Evolutionary conservation across 1,140 invertebrate species (phyloP).

Genomic region (Magallana gigas): DNA sequence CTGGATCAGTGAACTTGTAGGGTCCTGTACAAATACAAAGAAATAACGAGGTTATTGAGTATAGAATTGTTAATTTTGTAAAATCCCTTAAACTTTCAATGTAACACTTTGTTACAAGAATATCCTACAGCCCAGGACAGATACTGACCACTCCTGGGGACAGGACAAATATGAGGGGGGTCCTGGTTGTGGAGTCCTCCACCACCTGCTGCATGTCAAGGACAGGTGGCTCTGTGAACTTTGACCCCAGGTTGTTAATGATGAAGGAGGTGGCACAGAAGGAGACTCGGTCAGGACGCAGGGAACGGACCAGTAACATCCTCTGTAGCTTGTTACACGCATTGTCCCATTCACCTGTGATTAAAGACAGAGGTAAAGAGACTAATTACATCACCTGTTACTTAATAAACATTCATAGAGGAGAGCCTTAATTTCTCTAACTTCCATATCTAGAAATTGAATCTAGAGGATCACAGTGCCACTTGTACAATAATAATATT

Average conservation of each 20-base stretch:
- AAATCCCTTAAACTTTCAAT: no score
- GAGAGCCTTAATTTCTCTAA: no score
- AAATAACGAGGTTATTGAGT: neutral
- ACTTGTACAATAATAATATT: neutral
- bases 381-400: neutral
- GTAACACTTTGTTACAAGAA: no score
- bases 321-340: slow-evolving; percentile 84
- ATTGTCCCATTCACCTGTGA: slow-evolving; percentile 88
- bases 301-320: slow-evolving; percentile 79
- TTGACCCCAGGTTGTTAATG: slow-evolving; percentile 79
- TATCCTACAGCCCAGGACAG: no score
- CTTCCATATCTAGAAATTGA: neutral
- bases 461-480: neutral
- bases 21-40: slow-evolving; percentile 71
- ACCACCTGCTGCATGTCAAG: slow-evolving; percentile 79
- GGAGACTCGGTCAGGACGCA: slow-evolving; percentile 79
- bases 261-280: slow-evolving; percentile 80
- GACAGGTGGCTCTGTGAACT: slow-evolving; percentile 80
- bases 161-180: slow-evolving; percentile 80
- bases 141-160: slow-evolving; percentile 79
- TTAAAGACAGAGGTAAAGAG: neutral
- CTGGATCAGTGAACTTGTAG: slow-evolving; percentile 83
- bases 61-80: neutral
- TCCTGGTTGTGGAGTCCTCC: slow-evolving; percentile 78
- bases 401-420: no score